A percentile compares a stretch with the other conserved stretches of the same genome.
Conservation (phyloP, 64 coral and sea anemone species). For the Acropora tenuis region DNA sequence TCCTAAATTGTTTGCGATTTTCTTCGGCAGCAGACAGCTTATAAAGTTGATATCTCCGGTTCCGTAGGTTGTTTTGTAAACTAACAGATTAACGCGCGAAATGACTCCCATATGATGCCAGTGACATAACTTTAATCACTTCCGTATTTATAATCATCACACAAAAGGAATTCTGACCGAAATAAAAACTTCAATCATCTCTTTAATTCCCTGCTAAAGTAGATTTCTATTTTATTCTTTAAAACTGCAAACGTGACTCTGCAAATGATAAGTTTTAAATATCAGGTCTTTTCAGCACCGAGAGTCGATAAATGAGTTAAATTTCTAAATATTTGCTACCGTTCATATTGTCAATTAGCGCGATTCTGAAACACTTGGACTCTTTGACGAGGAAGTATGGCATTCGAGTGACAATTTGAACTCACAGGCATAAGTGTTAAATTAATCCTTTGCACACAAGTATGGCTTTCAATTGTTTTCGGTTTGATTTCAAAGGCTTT, state of each 20-base stretch:
- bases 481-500: no score
- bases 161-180: no score
- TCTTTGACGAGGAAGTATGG: constrained; percentile 31
- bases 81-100: constrained; percentile 17
- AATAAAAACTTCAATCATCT: no score
- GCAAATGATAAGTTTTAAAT: no score
- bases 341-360: background rate
- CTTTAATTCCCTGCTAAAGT: no score
- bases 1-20: background rate
- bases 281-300: background rate
- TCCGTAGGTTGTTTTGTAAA: background rate
- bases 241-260: no score
- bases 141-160: background rate
- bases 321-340: background rate
- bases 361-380: background rate
- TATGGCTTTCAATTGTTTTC: background rate
- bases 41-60: background rate
- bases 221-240: no score
- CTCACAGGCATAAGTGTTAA: constrained; percentile 29
- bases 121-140: background rate
- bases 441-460: constrained; percentile 41
- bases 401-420: constrained; percentile 23
- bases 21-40: background rate
- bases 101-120: background rate
- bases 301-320: background rate